Evolutionary conservation across 2,113 vertebrate genomes (phyloP), one percentile per base, ranked within the genome.

Genomic region (Boleophthalmus pectinirostris): DNA sequence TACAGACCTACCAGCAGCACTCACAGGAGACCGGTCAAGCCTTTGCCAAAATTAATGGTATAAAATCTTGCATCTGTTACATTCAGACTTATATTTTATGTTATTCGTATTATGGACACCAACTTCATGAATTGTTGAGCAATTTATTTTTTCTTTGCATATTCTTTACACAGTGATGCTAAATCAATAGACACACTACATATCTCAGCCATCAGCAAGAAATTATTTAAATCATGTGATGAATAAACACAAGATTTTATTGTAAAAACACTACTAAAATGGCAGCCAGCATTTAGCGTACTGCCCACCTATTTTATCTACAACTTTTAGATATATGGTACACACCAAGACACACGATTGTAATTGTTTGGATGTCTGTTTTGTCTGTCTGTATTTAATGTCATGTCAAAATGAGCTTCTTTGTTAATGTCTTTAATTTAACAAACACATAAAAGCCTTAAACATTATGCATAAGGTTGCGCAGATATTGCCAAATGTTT

Each of bases 91-190:
- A 68, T 35, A 66, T 29, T 18, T 69, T 79, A 1, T 8, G 65
- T 1, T 56, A 60, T 72, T 20, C 16, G 16, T 51, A 18, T 58
- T 68, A 64, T 47, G 67, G 51, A 80, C 80, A 76, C 74, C 80
- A 85, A 77, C 75, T 29, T 68, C 60, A 84, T 47, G 75, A 88
- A 87, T 89, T 25, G 84, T 86, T 80, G 80, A 87, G 74, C 65
- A 33, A 13, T 56, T 82, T 29, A 69, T 25, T 79, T 85, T 78
- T 72, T 57, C 79, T 25, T 68, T 24, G 75, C 60, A 66, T 51
- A 58, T 10, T 64, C 45, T 38, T 64, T 18, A 10, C 58, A 58
- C 10, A 10, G 3, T 9, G n/a, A 56, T 12, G 53, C 53, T 51
- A 51, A 21, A 54, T 14, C 13, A 24, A 58, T 25, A 20, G 23